Evolutionary conservation across 1,140 invertebrate species (phyloP), one percentile per base, ranked within the genome.

Genomic region (Listronotus oregonensis): DNA sequence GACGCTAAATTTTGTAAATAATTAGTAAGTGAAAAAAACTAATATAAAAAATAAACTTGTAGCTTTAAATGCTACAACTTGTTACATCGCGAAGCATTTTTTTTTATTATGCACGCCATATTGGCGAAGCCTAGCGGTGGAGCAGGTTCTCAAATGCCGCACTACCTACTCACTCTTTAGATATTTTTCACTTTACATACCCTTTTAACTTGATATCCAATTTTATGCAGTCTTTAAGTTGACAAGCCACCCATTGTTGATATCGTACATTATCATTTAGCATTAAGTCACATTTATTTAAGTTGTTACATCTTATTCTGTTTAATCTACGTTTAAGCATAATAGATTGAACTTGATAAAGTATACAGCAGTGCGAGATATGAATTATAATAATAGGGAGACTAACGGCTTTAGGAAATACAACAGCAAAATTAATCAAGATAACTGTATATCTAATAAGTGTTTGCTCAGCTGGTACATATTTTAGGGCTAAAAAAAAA

Each of bases 201-300:
- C 44, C 4, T 14, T 47, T 47, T 15, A 47, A 14, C 44, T 47
- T 47, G 1, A 47, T 47, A 47, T 47, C 44, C 15, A 47, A 3
- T 15, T 47, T 47, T 10, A 47, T 47, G 17, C 44, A 47, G 11
- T 47, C n/a, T 14, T 47, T 47, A 10, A 47, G 17, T 21, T 47
- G 3, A 14, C 44, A 2, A 10, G 11, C 9, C 5, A 47, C 44
- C 18, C 44, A 17, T 10, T 47, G 2, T 15, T 47, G 44, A 47
- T 47, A 47, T 15, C 3, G 11, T 47, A 3, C 9, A 14, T 47
- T 9, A 21, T 47, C 44, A 21, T 5, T 47, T 10, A 47, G 15
- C 18, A 47, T 10, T 15, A 47, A 47, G 9, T 11, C 11, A 17
- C 11, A 47, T 5, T 5, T 47, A 17, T 12, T 9, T 15, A 3